Base-by-base conservation (phyloP, 2,797 vertebrate genomes). In the Anas flavirostris region DNA sequence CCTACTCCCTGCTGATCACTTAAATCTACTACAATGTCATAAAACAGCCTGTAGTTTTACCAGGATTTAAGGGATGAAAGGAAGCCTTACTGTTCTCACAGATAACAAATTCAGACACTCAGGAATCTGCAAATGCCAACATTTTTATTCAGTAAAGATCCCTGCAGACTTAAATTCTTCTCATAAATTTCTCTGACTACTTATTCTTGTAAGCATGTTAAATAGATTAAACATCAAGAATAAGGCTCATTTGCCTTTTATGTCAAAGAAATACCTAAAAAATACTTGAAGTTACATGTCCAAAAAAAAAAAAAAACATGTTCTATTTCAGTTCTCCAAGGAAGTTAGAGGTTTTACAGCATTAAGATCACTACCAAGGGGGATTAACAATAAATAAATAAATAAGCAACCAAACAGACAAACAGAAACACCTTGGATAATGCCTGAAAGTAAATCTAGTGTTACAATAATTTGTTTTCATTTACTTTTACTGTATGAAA, bases 231-330 rank as follows among this genome's bases (percentile, higher is more conserved):
- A 55, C 7, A 78, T 3, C 16, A 67, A 50, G 18, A 78, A 9
- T 46, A 22, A 10, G 35, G 9, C 2, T 62, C 15, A 4, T 69
- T 88, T 67, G 9, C 11, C 6, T 12, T 9, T 2, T 70, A 44
- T 31, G 3, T 17, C 14, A 74, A 62, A 58, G 21, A 89, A 83
- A 66, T 35, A 67, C 23, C 10, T 10, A n/a, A 29, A 73, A 7
- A 22, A 53, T 7, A 8, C 0, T 21, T 39, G 5, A 72, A 83
- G 15, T n/a, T 72, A 52, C 1, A 2, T 7, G 5, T 53, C 23
- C 16, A 82, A 58, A 12, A 58, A 86, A 80, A 43, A 81, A 58
- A 12, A 58, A 86, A 77, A 43, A 5, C 9, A 22, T 39, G 8
- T 7, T 23, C 2, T 41, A 41, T 80, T 72, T 64, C 19, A 68